Evolutionary conservation across 2,888 invertebrate species (phyloP).

Genomic region (Melieria crassipennis): DNA sequence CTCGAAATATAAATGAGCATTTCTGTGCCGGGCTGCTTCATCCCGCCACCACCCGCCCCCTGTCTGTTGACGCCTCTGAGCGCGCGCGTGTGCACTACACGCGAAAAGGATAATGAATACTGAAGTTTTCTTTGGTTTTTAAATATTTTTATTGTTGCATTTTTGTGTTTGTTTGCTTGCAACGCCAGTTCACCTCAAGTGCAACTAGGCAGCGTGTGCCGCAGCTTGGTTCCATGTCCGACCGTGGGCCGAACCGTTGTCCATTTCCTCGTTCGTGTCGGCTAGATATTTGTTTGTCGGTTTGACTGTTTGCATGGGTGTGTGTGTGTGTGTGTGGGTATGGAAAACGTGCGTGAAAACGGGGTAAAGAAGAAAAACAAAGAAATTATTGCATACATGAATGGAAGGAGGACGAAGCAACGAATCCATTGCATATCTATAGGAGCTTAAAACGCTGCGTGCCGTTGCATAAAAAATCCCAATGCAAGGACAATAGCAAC

Average conservation of each 20-base stretch:
- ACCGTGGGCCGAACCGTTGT: too few species aligned
- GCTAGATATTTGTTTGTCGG: too few species aligned
- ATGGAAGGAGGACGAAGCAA: too few species aligned
- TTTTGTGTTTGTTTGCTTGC: slow-evolving; percentile 4
- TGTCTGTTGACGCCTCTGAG: not conserved
- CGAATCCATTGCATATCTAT: slow-evolving; percentile 30
- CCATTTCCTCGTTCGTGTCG: too few species aligned
- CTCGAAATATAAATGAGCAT: slow-evolving; percentile 2
- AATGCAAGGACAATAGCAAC: slow-evolving; percentile 6
- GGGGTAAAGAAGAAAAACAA: too few species aligned
- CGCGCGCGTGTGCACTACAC: not conserved
- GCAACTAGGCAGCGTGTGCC: too few species aligned
- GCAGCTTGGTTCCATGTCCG: too few species aligned
- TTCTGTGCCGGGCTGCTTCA: not conserved
- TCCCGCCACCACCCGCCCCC: not conserved
- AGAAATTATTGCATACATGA: too few species aligned
- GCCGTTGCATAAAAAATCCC: slow-evolving; percentile 36
- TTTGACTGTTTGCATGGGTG: not conserved
- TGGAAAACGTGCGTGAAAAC: too few species aligned
- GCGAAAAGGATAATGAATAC: slow-evolving; percentile 32
- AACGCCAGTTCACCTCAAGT: too few species aligned
- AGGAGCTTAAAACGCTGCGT: slow-evolving; percentile 34
- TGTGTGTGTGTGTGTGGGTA: not conserved
- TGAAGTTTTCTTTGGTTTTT: slow-evolving; percentile 4
- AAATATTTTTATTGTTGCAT: slow-evolving; percentile 8